Evolutionary conservation across 2,797 vertebrate species (phyloP).

Genomic region (Ctenochaetus hawaiiensis): DNA sequence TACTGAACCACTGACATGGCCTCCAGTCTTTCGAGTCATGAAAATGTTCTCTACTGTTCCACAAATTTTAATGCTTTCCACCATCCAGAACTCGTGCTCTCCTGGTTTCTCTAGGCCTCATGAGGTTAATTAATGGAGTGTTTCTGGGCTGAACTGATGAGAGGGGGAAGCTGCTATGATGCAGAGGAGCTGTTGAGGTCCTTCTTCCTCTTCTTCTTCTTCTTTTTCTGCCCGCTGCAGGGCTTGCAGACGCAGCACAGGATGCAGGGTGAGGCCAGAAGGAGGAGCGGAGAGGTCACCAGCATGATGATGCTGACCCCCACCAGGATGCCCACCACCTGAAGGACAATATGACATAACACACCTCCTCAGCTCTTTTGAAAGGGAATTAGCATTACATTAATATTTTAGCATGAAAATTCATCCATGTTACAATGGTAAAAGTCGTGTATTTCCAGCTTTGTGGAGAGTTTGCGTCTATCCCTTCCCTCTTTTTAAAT

Average conservation of each 20-base stretch:
- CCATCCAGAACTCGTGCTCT: conserved; percentile 10
- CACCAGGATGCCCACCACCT: conserved; percentile 97
- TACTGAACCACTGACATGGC: conserved; percentile 2
- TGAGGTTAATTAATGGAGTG: conserved; percentile 14
- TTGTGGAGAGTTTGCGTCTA: neutral
- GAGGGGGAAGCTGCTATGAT: conserved; percentile 59
- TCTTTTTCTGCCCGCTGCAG: conserved; percentile 82
- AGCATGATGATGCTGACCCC: conserved; percentile 93
- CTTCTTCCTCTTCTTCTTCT: conserved; percentile 73
- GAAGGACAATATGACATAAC: conserved; percentile 22
- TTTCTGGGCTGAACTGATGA: conserved; percentile 29
- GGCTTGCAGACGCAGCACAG: conserved; percentile 96
- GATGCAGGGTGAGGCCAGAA: conserved; percentile 95
- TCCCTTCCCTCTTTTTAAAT: neutral
- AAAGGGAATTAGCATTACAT: too few species aligned
- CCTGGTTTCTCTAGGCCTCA: conserved; percentile 20
- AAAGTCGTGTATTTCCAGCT: neutral
- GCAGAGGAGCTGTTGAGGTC: conserved; percentile 69
- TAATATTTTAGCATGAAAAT: too few species aligned
- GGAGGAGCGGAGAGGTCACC: conserved; percentile 94
- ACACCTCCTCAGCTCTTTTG: too few species aligned
- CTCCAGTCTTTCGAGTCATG: conserved; percentile 16
- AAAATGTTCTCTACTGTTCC: conserved; percentile 34
- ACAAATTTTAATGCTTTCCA: conserved; percentile 12
- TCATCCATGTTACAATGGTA: too few species aligned